A percentile compares a stretch with the other conserved stretches of the same genome.
phyloP scores from a whole-genome alignment of 2,113 vertebrate genomes.

The Mobula hypostoma region DNA sequence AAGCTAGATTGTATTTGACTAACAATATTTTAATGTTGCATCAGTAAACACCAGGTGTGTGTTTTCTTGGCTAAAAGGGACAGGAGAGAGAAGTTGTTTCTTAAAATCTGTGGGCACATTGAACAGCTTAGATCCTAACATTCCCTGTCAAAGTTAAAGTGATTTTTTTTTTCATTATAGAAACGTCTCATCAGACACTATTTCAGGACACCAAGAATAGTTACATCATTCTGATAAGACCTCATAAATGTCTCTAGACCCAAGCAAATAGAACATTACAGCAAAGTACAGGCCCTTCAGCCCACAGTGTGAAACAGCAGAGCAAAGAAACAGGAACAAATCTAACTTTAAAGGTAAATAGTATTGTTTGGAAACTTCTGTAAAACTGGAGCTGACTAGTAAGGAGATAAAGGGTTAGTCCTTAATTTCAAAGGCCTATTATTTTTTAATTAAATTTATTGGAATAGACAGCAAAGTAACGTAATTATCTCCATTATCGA shows the following conservation, averaged over 20 bases:
- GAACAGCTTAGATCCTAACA: not conserved
- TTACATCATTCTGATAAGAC: not conserved
- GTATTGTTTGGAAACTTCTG: not conserved
- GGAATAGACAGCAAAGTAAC: not conserved
- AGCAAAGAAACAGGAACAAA: not conserved
- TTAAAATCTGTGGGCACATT: not conserved
- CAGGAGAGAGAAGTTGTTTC: not conserved
- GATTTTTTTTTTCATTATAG: not conserved
- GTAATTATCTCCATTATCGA: slow-evolving; percentile 1
- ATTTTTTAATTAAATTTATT: not conserved
- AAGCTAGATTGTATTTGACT: not conserved
- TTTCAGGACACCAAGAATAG: not conserved
- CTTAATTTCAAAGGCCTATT: slow-evolving; percentile 2
- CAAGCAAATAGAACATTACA: not conserved
- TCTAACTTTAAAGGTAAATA: not conserved
- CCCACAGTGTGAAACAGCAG: not conserved
- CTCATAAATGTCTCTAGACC: not conserved
- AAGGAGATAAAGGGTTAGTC: too few relatives aligned
- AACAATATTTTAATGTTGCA: not conserved
- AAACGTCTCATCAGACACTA: not conserved
- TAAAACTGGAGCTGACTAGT: not conserved
- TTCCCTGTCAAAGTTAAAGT: not conserved
- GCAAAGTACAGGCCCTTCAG: too few relatives aligned
- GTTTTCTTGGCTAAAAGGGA: not conserved
- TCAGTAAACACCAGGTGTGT: not conserved